phyloP scores from a whole-genome alignment of 2,797 vertebrate species.

The Cossypha niveicapilla region DNA sequence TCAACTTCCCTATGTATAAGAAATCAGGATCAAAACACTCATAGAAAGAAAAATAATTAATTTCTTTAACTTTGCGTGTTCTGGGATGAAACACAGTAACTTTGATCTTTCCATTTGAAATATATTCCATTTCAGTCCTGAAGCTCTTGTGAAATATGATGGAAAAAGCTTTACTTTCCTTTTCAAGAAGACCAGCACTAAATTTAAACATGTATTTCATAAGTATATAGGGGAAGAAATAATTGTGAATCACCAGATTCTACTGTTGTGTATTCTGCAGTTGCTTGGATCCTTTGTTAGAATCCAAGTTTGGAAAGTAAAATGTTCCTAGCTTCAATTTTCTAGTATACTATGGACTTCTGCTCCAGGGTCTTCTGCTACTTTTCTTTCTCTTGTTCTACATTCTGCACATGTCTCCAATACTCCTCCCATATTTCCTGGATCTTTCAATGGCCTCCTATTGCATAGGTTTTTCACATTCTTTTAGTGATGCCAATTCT shows the following conservation, averaged over 20 bases:
- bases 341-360: background rate
- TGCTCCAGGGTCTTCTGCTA: background rate
- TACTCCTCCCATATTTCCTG: background rate
- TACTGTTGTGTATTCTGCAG: background rate
- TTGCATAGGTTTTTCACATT: background rate
- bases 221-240: slow-evolving; percentile 14
- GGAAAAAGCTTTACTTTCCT: background rate
- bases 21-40: background rate
- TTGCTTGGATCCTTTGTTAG: background rate
- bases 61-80: background rate
- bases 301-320: background rate
- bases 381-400: background rate
- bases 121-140: background rate
- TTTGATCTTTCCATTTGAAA: slow-evolving; percentile 29
- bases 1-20: background rate
- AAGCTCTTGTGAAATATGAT: slow-evolving; percentile 8
- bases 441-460: background rate
- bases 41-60: background rate
- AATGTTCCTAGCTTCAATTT: background rate
- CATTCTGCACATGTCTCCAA: background rate
- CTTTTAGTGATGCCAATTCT: background rate
- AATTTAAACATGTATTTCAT: slow-evolving; percentile 13
- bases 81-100: background rate
- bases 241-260: slow-evolving; percentile 2
- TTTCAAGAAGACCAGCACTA: background rate